These are phyloP conservation scores for Nannospalax galili DNA, from an alignment of 2,113 vertebrate species.

Conservation along the genomic window DNA sequence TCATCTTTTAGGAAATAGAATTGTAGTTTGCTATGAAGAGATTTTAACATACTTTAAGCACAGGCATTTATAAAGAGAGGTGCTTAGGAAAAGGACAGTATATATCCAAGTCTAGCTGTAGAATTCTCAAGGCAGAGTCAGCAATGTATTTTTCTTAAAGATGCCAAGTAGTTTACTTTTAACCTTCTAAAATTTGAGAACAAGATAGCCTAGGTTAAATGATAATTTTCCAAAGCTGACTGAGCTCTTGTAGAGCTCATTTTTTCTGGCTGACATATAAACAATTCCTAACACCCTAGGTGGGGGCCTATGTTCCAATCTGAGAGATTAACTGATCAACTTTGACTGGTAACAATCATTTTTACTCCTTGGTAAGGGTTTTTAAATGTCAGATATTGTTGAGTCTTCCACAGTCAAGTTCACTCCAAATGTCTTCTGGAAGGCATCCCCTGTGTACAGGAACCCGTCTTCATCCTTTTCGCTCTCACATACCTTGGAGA, in stretches of 20 bases:
- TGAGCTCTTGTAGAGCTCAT: slow-evolving; percentile 37
- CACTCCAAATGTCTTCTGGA: slow-evolving; percentile 96
- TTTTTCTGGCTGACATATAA: slow-evolving; percentile 54
- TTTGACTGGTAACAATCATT: slow-evolving; percentile 75
- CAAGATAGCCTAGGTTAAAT: not conserved
- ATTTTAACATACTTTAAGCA: too few species aligned
- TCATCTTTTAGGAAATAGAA: too few species aligned
- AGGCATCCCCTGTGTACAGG: slow-evolving; percentile 98
- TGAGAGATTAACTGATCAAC: not conserved
- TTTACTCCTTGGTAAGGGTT: slow-evolving; percentile 73
- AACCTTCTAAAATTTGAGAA: not conserved
- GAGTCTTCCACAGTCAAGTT: slow-evolving; percentile 57
- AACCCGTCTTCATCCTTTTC: slow-evolving; percentile 96
- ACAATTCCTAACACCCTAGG: slow-evolving; percentile 36
- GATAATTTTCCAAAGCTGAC: not conserved
- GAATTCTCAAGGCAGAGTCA: too few species aligned
- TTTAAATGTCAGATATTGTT: slow-evolving; percentile 55
- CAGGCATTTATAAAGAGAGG: too few species aligned
- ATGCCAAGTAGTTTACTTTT: not conserved
- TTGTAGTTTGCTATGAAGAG: too few species aligned
- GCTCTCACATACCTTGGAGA: slow-evolving; percentile 95
- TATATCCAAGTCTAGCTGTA: too few species aligned
- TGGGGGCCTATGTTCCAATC: not conserved
- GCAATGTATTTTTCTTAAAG: too few species aligned
- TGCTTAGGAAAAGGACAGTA: too few species aligned